phyloP scores from a whole-genome alignment of 2,888 invertebrate genomes.

The Brenthis hecate region DNA sequence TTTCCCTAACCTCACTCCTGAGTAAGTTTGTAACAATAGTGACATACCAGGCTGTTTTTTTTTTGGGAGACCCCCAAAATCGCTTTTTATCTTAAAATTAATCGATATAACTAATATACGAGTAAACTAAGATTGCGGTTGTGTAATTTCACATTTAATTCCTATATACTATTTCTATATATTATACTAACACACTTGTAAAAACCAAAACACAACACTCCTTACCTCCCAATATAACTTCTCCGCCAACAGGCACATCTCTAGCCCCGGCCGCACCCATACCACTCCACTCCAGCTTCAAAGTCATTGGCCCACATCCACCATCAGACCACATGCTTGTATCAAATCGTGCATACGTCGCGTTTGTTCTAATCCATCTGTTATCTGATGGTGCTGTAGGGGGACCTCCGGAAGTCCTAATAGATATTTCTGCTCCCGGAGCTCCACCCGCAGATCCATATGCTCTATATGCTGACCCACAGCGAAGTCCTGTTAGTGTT shows the following conservation, averaged over 20 bases:
- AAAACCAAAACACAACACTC: no score
- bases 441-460: slow-evolving; percentile 91
- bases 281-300: slow-evolving; percentile 87
- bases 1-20: no score
- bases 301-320: slow-evolving; percentile 91
- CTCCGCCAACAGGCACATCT: slow-evolving; percentile 74
- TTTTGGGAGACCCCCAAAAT: no score
- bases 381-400: slow-evolving; percentile 85
- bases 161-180: no score
- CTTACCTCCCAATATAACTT: slow-evolving; percentile 73
- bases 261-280: slow-evolving; percentile 74
- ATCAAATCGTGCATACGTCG: slow-evolving; percentile 90
- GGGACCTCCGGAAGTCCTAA: slow-evolving; percentile 90
- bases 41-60: no score
- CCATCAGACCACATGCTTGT: slow-evolving; percentile 92
- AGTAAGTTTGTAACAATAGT: no score
- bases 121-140: no score
- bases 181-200: no score
- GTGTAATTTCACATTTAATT: no score
- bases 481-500: slow-evolving; percentile 88
- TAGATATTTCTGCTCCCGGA: slow-evolving; percentile 87
- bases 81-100: no score
- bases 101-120: no score
- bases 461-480: slow-evolving; percentile 92
- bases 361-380: slow-evolving; percentile 89